Percentiles rank a stretch among this genome's conserved stretches.
phyloP scores from a whole-genome alignment of 2,888 invertebrate genomes.

The Thyatira batis region DNA sequence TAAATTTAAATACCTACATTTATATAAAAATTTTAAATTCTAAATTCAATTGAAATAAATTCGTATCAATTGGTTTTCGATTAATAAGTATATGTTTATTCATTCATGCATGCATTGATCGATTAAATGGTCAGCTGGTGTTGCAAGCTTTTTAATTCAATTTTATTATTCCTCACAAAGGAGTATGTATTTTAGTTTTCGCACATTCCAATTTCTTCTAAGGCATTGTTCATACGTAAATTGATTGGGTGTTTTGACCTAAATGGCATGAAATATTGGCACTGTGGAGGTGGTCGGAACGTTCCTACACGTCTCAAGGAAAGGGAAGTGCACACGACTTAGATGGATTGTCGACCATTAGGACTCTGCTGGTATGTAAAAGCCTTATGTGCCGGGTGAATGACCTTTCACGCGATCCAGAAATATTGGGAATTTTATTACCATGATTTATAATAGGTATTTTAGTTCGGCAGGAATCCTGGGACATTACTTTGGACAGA shows the following conservation, averaged over 20 bases:
- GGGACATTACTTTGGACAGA: too few relatives aligned
- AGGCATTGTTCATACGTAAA: not conserved
- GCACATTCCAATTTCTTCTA: conserved; percentile 8
- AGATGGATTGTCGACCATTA: conserved; percentile 57
- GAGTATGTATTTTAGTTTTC: too few relatives aligned
- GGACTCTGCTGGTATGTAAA: conserved; percentile 28
- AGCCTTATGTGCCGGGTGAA: conserved; percentile 12
- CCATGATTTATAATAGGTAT: conserved; percentile 6
- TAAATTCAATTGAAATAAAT: too few relatives aligned
- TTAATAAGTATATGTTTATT: too few relatives aligned
- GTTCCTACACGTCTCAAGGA: conserved; percentile 32
- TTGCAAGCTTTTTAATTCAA: too few relatives aligned
- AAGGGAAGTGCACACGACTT: conserved; percentile 48
- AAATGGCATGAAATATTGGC: conserved; percentile 25
- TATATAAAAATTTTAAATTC: too few relatives aligned
- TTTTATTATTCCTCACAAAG: too few relatives aligned
- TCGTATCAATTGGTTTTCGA: too few relatives aligned
- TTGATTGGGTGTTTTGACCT: conserved; percentile 17
- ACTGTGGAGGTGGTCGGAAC: conserved; percentile 32
- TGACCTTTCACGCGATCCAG: conserved; percentile 4
- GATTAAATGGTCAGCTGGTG: too few relatives aligned
- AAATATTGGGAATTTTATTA: not conserved
- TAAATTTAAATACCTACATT: too few relatives aligned
- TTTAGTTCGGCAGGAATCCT: conserved; percentile 2
- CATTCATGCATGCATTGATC: too few relatives aligned